A percentile compares a stretch with the other conserved stretches of the same genome.
phyloP scores from a whole-genome alignment of 2,888 invertebrate genomes.

The Gerris lacustris region DNA sequence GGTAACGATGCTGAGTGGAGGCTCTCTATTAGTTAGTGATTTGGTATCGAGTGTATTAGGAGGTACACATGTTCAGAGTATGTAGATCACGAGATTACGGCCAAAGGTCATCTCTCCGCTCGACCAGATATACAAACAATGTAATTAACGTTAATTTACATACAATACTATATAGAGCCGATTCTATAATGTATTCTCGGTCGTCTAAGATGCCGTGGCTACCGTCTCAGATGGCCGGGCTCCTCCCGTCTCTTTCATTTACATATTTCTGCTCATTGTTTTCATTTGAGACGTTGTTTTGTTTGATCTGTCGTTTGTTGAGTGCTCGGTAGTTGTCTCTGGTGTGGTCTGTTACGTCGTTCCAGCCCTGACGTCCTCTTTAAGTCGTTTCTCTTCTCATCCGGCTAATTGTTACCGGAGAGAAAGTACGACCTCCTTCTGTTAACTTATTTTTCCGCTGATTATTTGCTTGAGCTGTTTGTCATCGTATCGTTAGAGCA shows the following conservation, averaged over 20 bases:
- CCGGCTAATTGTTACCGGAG: too few relatives aligned
- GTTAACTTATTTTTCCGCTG: too few relatives aligned
- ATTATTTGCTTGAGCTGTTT: too few relatives aligned
- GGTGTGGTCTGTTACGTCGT: neutral
- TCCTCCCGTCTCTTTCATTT: neutral
- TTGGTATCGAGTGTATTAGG: neutral
- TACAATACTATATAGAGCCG: conserved; percentile 19
- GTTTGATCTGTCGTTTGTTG: too few relatives aligned
- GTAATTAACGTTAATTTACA: conserved; percentile 26
- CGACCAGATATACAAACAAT: conserved; percentile 21
- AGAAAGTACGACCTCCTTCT: too few relatives aligned
- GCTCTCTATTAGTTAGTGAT: neutral
- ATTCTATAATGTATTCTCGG: neutral
- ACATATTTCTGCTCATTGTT: conserved; percentile 2
- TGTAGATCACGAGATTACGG: neutral
- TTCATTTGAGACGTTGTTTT: neutral
- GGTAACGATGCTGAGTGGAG: too few relatives aligned
- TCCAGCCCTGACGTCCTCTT: too few relatives aligned
- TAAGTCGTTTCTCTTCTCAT: too few relatives aligned
- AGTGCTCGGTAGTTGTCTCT: neutral
- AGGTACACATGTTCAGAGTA: neutral
- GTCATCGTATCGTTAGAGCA: too few relatives aligned
- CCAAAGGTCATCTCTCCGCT: neutral
- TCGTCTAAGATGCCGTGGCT: neutral
- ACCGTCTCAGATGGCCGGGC: neutral